Percentiles rank a stretch among this genome's conserved stretches.
Conservation (phyloP, 2,888 invertebrate genomes). For the Diplazon laetatorius region DNA sequence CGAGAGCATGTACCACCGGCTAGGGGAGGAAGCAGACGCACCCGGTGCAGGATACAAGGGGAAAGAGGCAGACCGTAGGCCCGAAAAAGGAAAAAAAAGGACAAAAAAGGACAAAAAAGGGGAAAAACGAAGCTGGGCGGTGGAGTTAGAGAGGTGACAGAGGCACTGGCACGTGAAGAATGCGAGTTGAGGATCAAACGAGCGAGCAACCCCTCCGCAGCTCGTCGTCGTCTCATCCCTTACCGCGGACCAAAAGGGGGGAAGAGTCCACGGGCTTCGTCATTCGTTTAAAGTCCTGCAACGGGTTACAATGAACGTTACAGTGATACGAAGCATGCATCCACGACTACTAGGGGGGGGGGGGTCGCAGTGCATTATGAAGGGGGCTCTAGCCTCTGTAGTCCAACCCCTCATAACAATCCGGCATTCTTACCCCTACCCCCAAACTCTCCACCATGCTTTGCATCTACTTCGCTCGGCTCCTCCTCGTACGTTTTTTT, state of each 20-base stretch:
- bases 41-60: constrained; percentile 17
- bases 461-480: constrained; percentile 2
- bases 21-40: constrained; percentile 23
- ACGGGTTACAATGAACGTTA: background rate
- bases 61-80: constrained; percentile 1
- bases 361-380: constrained; percentile 3
- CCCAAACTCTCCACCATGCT: no score
- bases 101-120: no score
- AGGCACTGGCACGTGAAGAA: constrained; percentile 20
- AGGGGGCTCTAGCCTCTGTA: background rate
- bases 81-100: no score
- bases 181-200: constrained; percentile 13
- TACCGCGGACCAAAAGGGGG: background rate
- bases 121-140: background rate
- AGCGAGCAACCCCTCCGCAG: constrained; percentile 3
- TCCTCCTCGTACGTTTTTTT: no score
- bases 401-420: constrained; percentile 41
- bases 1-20: constrained; percentile 27
- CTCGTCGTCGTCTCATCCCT: constrained; percentile 11
- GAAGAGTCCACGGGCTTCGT: background rate
- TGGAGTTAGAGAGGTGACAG: constrained; percentile 1
- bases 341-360: background rate
- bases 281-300: background rate
- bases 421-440: constrained; percentile 26
- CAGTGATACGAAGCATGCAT: background rate